A percentile compares a stretch with the other conserved stretches of the same genome.
phyloP scores from a whole-genome alignment of 2,113 vertebrate genomes.

The Thryonomys swinderianus region DNA sequence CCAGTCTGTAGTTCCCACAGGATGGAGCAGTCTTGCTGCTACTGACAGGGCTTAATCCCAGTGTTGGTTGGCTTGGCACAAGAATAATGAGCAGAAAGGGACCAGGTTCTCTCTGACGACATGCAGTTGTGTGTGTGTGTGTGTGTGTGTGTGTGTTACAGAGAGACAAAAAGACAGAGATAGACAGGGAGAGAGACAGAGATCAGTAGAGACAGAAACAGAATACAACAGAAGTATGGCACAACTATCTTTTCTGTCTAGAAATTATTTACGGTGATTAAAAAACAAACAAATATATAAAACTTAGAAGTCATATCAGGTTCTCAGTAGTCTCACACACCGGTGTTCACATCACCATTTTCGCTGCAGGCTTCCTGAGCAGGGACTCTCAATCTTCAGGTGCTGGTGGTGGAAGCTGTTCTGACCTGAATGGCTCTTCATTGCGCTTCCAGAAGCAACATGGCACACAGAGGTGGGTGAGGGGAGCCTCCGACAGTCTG shows the following conservation, averaged over 20 bases:
- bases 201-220: neutral
- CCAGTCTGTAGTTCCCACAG: neutral
- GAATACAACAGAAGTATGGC: neutral
- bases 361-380: neutral
- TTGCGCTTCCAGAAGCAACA: neutral
- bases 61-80: neutral
- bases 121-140: neutral
- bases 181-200: neutral
- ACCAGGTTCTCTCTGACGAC: neutral
- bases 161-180: neutral
- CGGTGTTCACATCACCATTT: neutral
- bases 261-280: rapidly evolving
- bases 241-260: neutral
- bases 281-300: neutral
- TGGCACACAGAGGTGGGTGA: neutral
- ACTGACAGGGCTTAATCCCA: neutral
- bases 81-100: neutral
- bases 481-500: rapidly evolving
- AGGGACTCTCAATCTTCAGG: neutral
- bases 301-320: neutral
- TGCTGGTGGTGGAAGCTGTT: neutral
- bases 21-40: neutral
- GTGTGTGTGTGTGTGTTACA: neutral
- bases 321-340: neutral
- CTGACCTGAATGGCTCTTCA: neutral